Base-by-base conservation (phyloP, 2,113 vertebrate genomes). In the Thryonomys swinderianus region DNA sequence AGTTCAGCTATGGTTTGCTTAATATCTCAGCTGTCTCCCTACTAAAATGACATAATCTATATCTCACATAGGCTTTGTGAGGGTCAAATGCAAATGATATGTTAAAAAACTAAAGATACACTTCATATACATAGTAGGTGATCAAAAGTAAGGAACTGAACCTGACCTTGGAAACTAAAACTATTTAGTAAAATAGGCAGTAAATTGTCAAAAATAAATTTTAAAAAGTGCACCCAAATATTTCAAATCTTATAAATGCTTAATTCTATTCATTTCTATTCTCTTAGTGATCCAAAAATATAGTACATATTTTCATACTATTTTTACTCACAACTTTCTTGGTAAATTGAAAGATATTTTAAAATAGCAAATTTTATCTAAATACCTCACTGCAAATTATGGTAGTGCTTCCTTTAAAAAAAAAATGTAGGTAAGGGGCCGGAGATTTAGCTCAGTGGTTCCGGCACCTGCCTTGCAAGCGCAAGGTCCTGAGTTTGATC, bases 281-380 rank as follows among this genome's bases (percentile, higher is more conserved):
- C 16, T 69, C 66, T 95, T 11, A 62, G 3, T 57, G 30, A 62
- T 90, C 62, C 40, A 90, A 66, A 10, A 66, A 23, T n/a, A 8
- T 48, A 66, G 82, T 18, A 87, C 45, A 62, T n/a, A 53, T 2
- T 87, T 51, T 76, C 17, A 76, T 67, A 53, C n/a, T 82, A 76
- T 82, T 74, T 64, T 95, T 86, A 83, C 37, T 59, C 14, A 92
- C 84, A 66, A 93, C 20, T 74, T 85, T 66, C 14, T 67, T 61
- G 20, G 87, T 32, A 88, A 85, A 69, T 8, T 76, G 59, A 71
- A 62, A 12, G 40, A 74, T n/a, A 69, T 11, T 93, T 67, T 64
- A 88, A 96, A 81, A 78, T 71, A 48, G n/a, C 16, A 76, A 88
- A 66, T 59, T 55, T 48, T 79, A 69, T 5, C 1, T n/a, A 74